Evolutionary conservation across 1,140 invertebrate genomes (phyloP).

Genomic region (Rhopalosiphum maidis): DNA sequence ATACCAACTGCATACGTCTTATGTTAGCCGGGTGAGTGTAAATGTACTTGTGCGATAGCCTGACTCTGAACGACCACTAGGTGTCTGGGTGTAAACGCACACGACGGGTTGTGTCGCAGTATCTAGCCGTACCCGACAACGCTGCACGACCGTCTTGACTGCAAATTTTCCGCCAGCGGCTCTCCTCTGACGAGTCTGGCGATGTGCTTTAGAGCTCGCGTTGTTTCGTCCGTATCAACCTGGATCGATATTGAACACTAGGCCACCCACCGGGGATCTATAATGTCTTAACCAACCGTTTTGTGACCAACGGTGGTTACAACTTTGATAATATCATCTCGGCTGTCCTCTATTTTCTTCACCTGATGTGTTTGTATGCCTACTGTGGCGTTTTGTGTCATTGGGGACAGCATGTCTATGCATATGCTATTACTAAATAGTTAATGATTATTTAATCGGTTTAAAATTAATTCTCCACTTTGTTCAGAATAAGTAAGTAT

Average conservation of each 20-base stretch:
- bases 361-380: not conserved
- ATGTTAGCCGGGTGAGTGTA: not conserved
- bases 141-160: not conserved
- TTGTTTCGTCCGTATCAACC: too few relatives aligned
- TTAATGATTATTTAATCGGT: not conserved
- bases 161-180: rapidly evolving
- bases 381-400: not conserved
- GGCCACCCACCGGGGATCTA: too few relatives aligned
- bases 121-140: not conserved
- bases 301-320: not conserved
- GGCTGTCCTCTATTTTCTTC: not conserved
- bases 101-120: too few relatives aligned
- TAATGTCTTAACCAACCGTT: too few relatives aligned
- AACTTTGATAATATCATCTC: not conserved
- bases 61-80: not conserved
- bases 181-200: not conserved
- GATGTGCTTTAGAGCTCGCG: not conserved
- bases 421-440: not conserved
- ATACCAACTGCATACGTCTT: not conserved
- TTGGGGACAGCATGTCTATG: not conserved
- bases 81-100: not conserved
- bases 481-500: too few relatives aligned
- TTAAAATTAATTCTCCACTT: not conserved
- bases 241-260: too few relatives aligned
- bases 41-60: not conserved